Percentiles rank a stretch among this genome's conserved stretches.
Evolutionary conservation across 1,140 invertebrate species (phyloP).

Genomic region (Rhopalosiphum padi): DNA sequence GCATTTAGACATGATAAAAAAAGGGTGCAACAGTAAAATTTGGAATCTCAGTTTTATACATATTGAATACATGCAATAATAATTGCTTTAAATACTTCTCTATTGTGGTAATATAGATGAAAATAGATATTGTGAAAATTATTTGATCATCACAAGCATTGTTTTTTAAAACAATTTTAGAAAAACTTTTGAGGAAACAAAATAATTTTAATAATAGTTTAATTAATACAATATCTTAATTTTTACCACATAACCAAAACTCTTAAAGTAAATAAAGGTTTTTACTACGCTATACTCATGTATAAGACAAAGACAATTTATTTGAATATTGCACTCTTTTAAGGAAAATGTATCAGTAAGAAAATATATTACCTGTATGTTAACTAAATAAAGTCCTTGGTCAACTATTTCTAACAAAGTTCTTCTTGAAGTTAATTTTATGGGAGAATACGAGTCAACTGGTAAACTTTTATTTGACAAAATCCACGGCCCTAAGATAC

Average conservation of each 20-base stretch:
- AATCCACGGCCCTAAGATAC: slow-evolving; percentile 51
- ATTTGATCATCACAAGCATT: background rate
- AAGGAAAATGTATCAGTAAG: background rate
- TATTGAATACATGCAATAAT: background rate
- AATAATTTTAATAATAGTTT: background rate
- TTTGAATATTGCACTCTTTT: background rate
- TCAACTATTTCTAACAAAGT: slow-evolving; percentile 43
- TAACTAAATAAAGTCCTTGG: slow-evolving; percentile 40
- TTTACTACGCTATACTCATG: background rate
- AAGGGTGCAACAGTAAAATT: background rate
- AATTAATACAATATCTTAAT: too few species aligned
- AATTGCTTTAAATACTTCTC: background rate
- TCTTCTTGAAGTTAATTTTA: slow-evolving; percentile 47
- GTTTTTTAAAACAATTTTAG: background rate
- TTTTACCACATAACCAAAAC: background rate
- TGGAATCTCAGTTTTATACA: background rate
- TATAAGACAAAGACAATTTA: background rate
- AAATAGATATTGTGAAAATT: background rate
- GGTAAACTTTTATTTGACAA: slow-evolving; percentile 43
- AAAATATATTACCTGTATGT: slow-evolving; percentile 38
- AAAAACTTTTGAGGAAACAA: background rate
- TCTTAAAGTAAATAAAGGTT: background rate
- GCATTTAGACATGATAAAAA: background rate
- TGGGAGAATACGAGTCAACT: background rate
- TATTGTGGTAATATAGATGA: background rate